Conservation (phyloP, 2,797 vertebrate genomes). For the Smutsia temminckii region DNA sequence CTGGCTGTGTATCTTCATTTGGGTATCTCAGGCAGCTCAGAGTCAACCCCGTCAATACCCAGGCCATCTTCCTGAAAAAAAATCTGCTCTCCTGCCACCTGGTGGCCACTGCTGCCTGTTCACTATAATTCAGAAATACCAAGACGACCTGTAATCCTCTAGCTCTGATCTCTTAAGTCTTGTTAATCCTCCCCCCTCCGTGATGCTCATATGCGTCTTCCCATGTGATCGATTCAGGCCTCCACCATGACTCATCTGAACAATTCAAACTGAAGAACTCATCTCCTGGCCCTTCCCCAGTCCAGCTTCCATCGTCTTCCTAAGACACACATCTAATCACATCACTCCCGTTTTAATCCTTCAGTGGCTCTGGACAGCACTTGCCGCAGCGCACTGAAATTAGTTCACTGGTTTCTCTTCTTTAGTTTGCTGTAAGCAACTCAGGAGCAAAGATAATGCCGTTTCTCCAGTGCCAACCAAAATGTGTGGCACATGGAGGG, state of each 20-base stretch:
- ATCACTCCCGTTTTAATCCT: background rate
- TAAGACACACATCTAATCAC: background rate
- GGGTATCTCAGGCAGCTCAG: background rate
- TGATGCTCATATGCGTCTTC: background rate
- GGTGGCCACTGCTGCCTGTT: background rate
- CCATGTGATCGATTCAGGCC: background rate
- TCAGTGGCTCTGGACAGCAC: background rate
- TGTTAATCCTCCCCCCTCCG: background rate
- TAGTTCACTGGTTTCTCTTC: background rate
- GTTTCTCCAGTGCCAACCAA: background rate
- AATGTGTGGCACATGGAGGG: background rate
- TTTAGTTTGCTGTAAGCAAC: background rate
- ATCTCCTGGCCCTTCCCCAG: background rate
- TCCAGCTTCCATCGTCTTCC: background rate
- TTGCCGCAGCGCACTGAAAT: background rate
- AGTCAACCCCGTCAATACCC: background rate
- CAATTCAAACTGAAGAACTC: background rate
- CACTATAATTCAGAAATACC: background rate
- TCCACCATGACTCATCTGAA: background rate
- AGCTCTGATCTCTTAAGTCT: background rate
- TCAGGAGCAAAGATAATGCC: background rate
- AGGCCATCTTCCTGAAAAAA: background rate
- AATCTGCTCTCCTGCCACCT: background rate
- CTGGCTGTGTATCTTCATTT: background rate
- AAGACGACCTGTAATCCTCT: background rate